Evolutionary conservation across 2,888 invertebrate genomes (phyloP), one percentile per base, ranked within the genome.

Genomic region (Clanis bilineata): DNA sequence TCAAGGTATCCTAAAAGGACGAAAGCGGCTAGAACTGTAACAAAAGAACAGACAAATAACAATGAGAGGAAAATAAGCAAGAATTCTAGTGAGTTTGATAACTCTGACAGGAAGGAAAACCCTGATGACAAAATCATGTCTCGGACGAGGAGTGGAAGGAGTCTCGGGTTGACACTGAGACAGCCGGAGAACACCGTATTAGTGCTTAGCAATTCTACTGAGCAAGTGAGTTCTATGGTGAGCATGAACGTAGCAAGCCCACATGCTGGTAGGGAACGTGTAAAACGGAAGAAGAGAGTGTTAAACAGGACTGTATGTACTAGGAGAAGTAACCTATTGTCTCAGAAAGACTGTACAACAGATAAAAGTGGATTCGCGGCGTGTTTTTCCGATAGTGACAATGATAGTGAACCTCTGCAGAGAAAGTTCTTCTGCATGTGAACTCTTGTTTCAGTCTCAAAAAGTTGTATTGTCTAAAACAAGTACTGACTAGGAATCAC

Each of bases 351-450:
- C 74, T 84, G 87, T 0, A 62, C 82, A 21, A 78, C 84, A 64
- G 85, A 90, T 64, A 82, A 79, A 64, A 90, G 90, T 76, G 91
- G 90, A 38, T 90, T 87, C 65, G 72, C 86, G 0, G 85, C 84
- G 5, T 91, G 91, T 67, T 91, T 92, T 67, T 87, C 91, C 0
- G 91, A 91, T 64, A 90, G 89, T 82, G 91, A 89, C 43, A 84
- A 87, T 64, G 90, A 90, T 58, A 81, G 79, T 82, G 83, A 83
- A 70, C 86, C 84, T 9, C 69, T 85, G 61, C 82, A 82, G 57
- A 74, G 80, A 51, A 89, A 86, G 68, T 90, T 82, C 64, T 89
- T 90, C 72, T 84, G 85, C 77, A 80, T 77, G 60, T 75, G 62
- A 64, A 62, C 25, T 47, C 2, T 39, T 41, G 41, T 36, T 59